phyloP scores from a whole-genome alignment of 2,888 invertebrate genomes.

The Phalera bucephala region DNA sequence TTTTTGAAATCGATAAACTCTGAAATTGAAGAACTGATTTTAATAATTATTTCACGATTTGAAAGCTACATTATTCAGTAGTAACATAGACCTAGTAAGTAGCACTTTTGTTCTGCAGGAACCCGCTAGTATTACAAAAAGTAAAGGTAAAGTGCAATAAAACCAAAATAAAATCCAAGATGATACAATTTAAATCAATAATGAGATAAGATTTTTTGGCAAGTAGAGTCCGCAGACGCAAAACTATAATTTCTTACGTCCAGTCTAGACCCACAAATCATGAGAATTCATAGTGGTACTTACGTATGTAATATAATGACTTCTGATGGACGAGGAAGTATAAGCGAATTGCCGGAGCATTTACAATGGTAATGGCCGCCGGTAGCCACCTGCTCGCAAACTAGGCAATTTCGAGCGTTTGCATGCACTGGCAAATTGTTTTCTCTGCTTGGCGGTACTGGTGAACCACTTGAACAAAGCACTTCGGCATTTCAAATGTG shows the following conservation, averaged over 20 bases:
- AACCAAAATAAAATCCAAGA: no score
- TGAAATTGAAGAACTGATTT: no score
- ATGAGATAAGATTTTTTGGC: neutral
- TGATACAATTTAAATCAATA: slow-evolving; percentile 1
- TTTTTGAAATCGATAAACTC: no score
- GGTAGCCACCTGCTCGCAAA: slow-evolving; percentile 64
- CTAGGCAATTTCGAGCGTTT: slow-evolving; percentile 62
- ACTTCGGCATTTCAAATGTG: no score
- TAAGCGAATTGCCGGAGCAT: slow-evolving; percentile 60
- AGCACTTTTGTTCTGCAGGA: no score
- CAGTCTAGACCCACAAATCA: neutral
- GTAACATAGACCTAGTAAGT: no score
- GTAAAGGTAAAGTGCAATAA: no score
- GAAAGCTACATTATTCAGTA: no score
- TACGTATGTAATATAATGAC: slow-evolving; percentile 23
- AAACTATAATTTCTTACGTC: neutral
- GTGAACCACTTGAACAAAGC: no score
- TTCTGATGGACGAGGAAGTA: slow-evolving; percentile 57
- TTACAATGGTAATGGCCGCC: slow-evolving; percentile 61
- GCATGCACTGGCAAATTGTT: slow-evolving; percentile 64
- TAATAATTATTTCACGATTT: no score
- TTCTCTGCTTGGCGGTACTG: slow-evolving; percentile 47
- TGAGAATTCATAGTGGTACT: neutral
- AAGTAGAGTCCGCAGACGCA: no score
- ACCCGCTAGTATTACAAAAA: neutral